Evolutionary conservation across 2,113 vertebrate genomes (phyloP).

Genomic region (Ahaetulla prasina): DNA sequence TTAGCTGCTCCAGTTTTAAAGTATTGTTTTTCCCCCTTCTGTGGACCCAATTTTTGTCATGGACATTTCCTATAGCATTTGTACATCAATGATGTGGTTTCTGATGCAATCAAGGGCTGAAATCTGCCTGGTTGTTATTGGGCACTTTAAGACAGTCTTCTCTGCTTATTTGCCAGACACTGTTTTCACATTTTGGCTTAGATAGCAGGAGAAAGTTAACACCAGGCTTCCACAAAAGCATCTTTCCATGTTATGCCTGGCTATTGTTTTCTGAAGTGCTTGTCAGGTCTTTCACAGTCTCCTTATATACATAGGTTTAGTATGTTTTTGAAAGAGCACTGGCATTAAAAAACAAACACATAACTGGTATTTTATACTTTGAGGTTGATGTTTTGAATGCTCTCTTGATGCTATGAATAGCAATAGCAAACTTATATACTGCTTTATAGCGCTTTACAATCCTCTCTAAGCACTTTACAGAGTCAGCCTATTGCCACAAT

Average conservation of each 20-base stretch:
- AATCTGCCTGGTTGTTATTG: background rate
- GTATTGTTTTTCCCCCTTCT: background rate
- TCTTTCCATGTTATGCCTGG: background rate
- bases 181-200: background rate
- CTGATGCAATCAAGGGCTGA: background rate
- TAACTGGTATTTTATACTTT: background rate
- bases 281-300: background rate
- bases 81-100: background rate
- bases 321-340: background rate
- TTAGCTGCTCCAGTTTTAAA: background rate
- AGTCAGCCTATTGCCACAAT: no score
- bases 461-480: no score
- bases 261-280: background rate
- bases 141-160: background rate
- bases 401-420: background rate
- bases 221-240: background rate
- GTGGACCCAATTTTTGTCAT: background rate
- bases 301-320: background rate
- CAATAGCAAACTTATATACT: no score
- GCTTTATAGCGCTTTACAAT: no score
- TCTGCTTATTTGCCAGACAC: background rate
- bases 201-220: background rate
- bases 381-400: background rate
- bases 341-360: background rate
- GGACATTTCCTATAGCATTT: background rate